Evolutionary conservation across 2,888 invertebrate genomes (phyloP).

Genomic region (Acrobeloides nanus): DNA sequence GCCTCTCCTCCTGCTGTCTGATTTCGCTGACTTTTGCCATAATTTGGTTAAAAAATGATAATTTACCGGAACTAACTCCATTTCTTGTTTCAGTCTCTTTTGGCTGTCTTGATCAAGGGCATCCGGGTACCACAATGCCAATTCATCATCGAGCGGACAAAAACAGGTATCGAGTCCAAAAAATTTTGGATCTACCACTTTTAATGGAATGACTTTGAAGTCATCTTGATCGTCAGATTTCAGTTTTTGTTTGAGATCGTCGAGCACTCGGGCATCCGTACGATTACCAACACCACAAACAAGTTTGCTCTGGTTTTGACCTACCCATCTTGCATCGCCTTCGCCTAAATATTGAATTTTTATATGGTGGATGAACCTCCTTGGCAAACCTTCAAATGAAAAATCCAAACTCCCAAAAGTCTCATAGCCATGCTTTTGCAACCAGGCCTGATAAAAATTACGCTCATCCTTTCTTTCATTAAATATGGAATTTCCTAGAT

Average conservation of each 20-base stretch:
- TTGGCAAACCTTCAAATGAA: conserved; percentile 43
- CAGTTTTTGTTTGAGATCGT: conserved; percentile 28
- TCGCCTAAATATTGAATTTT: conserved; percentile 36
- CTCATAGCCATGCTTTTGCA: conserved; percentile 36
- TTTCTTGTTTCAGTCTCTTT: conserved; percentile 37
- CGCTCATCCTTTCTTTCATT: conserved; percentile 44
- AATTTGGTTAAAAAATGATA: too few species aligned
- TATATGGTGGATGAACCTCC: too few species aligned
- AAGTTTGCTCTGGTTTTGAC: conserved; percentile 24
- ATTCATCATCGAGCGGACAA: conserved; percentile 41
- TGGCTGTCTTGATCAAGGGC: conserved; percentile 42
- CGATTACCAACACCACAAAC: conserved; percentile 47
- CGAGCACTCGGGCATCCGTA: conserved; percentile 35
- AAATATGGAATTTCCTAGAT: conserved; percentile 45
- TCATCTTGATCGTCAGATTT: neutral
- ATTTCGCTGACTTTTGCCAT: too few species aligned
- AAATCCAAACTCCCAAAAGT: conserved; percentile 38
- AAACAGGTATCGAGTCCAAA: conserved; percentile 51
- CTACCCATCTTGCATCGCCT: conserved; percentile 45
- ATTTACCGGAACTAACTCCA: conserved; percentile 34
- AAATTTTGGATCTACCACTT: conserved; percentile 48
- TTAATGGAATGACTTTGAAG: conserved; percentile 31
- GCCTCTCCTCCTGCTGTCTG: too few species aligned
- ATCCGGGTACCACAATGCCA: conserved; percentile 43
- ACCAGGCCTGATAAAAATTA: conserved; percentile 39